Conservation (phyloP, 2,797 vertebrate genomes). For the Lepilemur ruficaudatus region DNA sequence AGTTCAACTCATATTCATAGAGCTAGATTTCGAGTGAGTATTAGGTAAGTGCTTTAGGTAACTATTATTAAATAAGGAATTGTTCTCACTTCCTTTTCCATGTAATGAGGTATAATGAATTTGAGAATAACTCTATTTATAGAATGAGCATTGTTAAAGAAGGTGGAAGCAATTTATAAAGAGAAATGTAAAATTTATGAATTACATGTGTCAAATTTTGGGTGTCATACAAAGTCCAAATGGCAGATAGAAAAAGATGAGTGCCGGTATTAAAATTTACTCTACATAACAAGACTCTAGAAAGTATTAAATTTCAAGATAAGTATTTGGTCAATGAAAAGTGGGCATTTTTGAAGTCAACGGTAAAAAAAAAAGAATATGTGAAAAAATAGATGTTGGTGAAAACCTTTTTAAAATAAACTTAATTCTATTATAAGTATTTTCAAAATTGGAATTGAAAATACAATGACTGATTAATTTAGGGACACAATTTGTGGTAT, state of each 20-base stretch:
- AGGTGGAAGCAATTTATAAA: not conserved
- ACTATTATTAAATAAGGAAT: not conserved
- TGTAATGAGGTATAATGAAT: not conserved
- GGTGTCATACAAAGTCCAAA: not conserved
- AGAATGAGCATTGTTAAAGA: not conserved
- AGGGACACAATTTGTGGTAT: not conserved
- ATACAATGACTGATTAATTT: not conserved
- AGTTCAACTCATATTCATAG: too few species aligned
- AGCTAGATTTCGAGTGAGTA: too few species aligned
- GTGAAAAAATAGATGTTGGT: not conserved
- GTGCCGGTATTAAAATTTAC: not conserved
- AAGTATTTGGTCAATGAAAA: not conserved
- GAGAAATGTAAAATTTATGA: not conserved
- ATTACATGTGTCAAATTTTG: not conserved
- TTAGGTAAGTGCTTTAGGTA: too few species aligned
- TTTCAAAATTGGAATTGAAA: not conserved
- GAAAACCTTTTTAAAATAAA: not conserved
- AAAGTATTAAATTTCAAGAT: not conserved
- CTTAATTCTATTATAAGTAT: not conserved
- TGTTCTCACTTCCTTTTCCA: not conserved
- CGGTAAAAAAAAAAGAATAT: not conserved
- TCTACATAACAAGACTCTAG: not conserved
- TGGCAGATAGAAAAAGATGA: not conserved
- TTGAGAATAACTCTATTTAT: not conserved
- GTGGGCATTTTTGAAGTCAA: not conserved